Conservation (phyloP, 2,113 vertebrate species). For the Silurus asotus region DNA sequence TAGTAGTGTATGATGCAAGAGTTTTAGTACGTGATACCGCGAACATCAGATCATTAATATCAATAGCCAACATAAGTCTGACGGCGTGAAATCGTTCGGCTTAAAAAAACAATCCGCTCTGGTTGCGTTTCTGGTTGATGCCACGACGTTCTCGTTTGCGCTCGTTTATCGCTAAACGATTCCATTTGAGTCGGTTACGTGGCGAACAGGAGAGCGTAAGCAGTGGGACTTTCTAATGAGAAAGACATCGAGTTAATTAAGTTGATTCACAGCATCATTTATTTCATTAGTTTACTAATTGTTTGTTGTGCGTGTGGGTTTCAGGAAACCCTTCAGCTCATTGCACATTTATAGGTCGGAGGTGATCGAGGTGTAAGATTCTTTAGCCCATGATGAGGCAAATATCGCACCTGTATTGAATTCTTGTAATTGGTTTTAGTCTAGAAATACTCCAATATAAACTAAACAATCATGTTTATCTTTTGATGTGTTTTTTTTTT, state of each 20-base stretch:
- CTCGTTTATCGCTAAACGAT: neutral
- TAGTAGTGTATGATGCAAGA: neutral
- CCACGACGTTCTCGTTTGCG: neutral
- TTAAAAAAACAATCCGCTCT: neutral
- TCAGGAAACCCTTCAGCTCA: neutral
- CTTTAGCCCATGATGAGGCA: no score
- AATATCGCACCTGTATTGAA: no score
- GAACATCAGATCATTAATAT: neutral
- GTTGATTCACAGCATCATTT: slow-evolving; percentile 24
- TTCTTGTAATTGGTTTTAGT: no score
- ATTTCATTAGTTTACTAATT: slow-evolving; percentile 15
- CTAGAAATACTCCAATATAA: no score
- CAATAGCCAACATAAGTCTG: neutral
- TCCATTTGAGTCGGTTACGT: neutral
- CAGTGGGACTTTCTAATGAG: neutral
- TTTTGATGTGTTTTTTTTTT: neutral
- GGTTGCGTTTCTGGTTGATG: neutral
- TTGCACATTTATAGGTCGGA: neutral
- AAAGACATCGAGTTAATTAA: slow-evolving; percentile 24
- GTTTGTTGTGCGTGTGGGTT: neutral
- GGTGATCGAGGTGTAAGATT: neutral
- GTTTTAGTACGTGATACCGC: neutral
- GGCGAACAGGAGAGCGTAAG: neutral
- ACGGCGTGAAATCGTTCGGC: neutral
- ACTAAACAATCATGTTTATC: no score